phyloP scores from a whole-genome alignment of 2,888 invertebrate species.

The Bugulina stolonifera region DNA sequence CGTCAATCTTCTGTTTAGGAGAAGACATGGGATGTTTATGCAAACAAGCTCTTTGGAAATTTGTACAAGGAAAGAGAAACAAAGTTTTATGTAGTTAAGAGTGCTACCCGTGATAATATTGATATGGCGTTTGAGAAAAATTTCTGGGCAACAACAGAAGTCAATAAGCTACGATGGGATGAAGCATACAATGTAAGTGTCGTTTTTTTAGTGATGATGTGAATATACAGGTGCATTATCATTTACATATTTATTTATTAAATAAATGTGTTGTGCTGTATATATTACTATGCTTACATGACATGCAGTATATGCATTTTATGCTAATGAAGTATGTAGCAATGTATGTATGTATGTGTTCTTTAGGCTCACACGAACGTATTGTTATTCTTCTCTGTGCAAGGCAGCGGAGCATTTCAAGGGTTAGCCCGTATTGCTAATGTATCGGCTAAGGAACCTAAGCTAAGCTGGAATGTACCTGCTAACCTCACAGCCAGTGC shows the following conservation, averaged over 20 bases:
- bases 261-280: too few relatives aligned
- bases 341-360: neutral
- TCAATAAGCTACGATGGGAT: slow-evolving; percentile 10
- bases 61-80: slow-evolving; percentile 24
- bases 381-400: slow-evolving; percentile 9
- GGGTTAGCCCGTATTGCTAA: neutral
- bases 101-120: neutral
- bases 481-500: neutral
- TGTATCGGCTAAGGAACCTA: neutral
- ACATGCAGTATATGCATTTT: too few relatives aligned
- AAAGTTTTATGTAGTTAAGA: slow-evolving; percentile 8
- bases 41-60: slow-evolving; percentile 15
- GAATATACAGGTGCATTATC: too few relatives aligned
- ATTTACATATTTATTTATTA: too few relatives aligned
- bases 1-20: too few relatives aligned
- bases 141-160: neutral
- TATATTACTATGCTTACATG: too few relatives aligned
- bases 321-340: too few relatives aligned
- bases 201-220: neutral
- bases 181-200: slow-evolving; percentile 11
- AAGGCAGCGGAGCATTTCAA: slow-evolving; percentile 20
- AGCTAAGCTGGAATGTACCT: neutral
- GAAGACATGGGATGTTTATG: neutral
- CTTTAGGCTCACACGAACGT: slow-evolving; percentile 13
- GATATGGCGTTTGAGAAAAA: slow-evolving; percentile 12